Evolutionary conservation across 2,797 vertebrate genomes (phyloP).

Genomic region (Lindbergichthys nudifrons): DNA sequence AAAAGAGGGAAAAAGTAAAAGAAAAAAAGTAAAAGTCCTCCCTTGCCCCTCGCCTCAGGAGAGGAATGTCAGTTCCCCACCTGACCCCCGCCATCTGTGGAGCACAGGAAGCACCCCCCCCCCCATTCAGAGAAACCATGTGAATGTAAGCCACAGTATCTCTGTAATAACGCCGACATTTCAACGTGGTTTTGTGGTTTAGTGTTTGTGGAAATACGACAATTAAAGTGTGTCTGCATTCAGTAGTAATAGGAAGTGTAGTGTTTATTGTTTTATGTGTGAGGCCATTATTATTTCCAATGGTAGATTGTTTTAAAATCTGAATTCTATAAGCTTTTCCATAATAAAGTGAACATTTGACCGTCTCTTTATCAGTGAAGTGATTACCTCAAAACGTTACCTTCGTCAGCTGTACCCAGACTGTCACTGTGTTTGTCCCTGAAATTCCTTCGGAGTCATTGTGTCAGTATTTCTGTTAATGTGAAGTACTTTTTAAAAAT

Average conservation of each 20-base stretch:
- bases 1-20: neutral
- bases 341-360: constrained; percentile 46
- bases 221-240: constrained; percentile 59
- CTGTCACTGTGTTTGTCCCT: constrained; percentile 40
- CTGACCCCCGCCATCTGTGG: constrained; percentile 53
- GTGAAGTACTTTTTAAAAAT: constrained; percentile 42
- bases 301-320: constrained; percentile 33
- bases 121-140: constrained; percentile 75
- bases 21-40: constrained; percentile 39
- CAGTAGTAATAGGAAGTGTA: constrained; percentile 52
- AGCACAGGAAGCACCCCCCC: constrained; percentile 64
- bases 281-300: constrained; percentile 39
- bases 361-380: constrained; percentile 40
- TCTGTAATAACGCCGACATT: constrained; percentile 61
- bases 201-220: constrained; percentile 72
- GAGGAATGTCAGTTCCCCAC: constrained; percentile 73
- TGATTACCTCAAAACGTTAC: constrained; percentile 68
- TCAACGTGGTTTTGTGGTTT: constrained; percentile 73
- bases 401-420: constrained; percentile 29
- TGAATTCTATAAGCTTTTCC: constrained; percentile 15
- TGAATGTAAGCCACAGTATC: constrained; percentile 81
- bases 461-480: constrained; percentile 58
- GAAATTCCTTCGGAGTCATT: constrained; percentile 30
- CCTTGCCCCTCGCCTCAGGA: constrained; percentile 71
- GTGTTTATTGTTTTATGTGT: constrained; percentile 57